Evolutionary conservation across 2,113 vertebrate species (phyloP).

Genomic region (Hemiscyllium ocellatum): DNA sequence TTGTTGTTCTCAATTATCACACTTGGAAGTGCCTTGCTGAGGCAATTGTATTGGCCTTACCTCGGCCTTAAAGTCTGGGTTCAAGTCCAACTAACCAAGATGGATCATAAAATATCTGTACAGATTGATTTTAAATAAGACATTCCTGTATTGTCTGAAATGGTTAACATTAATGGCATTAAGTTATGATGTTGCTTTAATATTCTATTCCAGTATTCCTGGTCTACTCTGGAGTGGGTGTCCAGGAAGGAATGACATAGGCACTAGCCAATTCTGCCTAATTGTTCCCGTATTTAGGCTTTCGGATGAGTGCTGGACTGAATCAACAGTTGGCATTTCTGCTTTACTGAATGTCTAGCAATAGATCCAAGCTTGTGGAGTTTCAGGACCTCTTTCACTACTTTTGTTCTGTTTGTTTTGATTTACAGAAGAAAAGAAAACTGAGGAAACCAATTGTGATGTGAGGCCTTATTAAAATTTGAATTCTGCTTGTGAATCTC

Average conservation of each 20-base stretch:
- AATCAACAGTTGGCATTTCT: not conserved
- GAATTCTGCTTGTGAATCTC: not conserved
- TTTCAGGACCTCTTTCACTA: not conserved
- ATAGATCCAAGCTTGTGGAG: not conserved
- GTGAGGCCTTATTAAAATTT: not conserved
- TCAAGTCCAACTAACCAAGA: too few relatives aligned
- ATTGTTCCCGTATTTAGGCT: not conserved
- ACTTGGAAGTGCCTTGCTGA: too few relatives aligned
- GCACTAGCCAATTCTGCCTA: not conserved
- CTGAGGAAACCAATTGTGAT: not conserved
- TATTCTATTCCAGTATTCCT: not conserved
- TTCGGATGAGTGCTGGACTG: not conserved
- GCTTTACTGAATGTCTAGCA: not conserved
- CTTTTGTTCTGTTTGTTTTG: not conserved
- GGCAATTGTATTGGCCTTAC: too few relatives aligned
- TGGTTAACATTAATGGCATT: not conserved
- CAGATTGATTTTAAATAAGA: not conserved
- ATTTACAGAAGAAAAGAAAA: not conserved
- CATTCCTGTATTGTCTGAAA: not conserved
- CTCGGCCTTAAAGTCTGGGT: too few relatives aligned
- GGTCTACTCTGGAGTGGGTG: not conserved
- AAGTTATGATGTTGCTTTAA: not conserved
- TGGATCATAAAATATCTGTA: too few relatives aligned
- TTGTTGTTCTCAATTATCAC: too few relatives aligned
- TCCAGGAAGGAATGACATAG: not conserved